Evolutionary conservation across 2,797 vertebrate species (phyloP).

Genomic region (Enteromius treurensis): DNA sequence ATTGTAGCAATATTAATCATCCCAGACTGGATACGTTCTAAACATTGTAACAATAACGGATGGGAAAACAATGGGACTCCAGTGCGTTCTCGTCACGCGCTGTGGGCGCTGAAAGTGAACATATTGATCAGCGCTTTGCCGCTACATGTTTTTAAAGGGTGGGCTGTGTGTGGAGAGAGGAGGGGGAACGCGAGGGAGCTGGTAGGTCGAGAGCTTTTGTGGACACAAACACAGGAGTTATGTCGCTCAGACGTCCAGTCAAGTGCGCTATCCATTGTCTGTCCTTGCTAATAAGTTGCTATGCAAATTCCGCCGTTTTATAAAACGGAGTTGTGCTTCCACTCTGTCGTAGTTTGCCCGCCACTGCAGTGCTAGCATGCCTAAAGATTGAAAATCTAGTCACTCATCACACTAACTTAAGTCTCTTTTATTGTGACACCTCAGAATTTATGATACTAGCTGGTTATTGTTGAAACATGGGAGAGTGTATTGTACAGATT

Average conservation of each 20-base stretch:
- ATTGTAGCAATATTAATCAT: slow-evolving; percentile 11
- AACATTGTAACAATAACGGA: slow-evolving; percentile 48
- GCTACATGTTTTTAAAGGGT: slow-evolving; percentile 62
- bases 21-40: slow-evolving; percentile 8
- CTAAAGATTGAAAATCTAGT: not conserved
- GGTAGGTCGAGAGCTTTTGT: slow-evolving; percentile 48
- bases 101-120: slow-evolving; percentile 64
- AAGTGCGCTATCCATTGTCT: not conserved
- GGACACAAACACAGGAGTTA: slow-evolving; percentile 63
- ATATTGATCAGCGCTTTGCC: slow-evolving; percentile 76
- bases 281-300: not conserved
- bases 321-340: not conserved
- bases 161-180: slow-evolving; percentile 28
- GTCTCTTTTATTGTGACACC: not conserved
- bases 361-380: not conserved
- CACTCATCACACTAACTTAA: not conserved
- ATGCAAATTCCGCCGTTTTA: not conserved
- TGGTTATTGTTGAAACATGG: not conserved
- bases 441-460: not conserved
- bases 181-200: slow-evolving; percentile 39
- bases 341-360: not conserved
- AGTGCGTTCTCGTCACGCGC: slow-evolving; percentile 44
- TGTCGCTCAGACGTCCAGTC: slow-evolving; percentile 59
- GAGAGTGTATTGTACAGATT: not conserved
- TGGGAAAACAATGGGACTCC: slow-evolving; percentile 62